Evolutionary conservation across 2,888 invertebrate species (phyloP).

Genomic region (Ligdia adustata): DNA sequence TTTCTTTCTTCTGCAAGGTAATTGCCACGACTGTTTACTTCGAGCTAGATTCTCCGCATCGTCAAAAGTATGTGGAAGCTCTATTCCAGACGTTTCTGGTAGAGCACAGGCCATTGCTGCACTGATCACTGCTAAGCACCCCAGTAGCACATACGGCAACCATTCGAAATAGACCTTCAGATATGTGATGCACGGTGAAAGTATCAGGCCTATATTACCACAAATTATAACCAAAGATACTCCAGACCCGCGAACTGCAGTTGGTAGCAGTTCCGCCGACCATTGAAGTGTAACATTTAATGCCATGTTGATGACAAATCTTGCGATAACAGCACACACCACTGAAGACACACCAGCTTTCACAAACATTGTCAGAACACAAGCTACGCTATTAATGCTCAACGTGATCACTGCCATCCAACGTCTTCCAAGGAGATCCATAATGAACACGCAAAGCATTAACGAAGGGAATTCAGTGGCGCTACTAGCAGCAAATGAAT

Average conservation of each 20-base stretch:
- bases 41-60: slow-evolving; percentile 58
- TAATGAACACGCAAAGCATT: slow-evolving; percentile 51
- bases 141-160: slow-evolving; percentile 60
- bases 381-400: slow-evolving; percentile 47
- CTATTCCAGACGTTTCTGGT: slow-evolving; percentile 64
- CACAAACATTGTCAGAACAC: slow-evolving; percentile 50
- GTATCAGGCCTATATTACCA: slow-evolving; percentile 51
- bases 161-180: slow-evolving; percentile 53
- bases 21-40: slow-evolving; percentile 52
- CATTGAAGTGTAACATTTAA: slow-evolving; percentile 53
- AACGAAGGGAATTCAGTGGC: slow-evolving; percentile 60
- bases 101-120: slow-evolving; percentile 48
- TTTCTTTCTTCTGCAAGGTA: too few species aligned
- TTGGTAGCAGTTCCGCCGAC: slow-evolving; percentile 58
- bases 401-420: slow-evolving; percentile 52
- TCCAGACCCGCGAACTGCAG: slow-evolving; percentile 57
- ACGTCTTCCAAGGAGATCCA: slow-evolving; percentile 59
- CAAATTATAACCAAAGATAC: slow-evolving; percentile 54
- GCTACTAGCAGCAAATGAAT: slow-evolving; percentile 57
- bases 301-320: slow-evolving; percentile 59
- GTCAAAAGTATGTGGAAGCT: slow-evolving; percentile 69
- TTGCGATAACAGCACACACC: slow-evolving; percentile 53
- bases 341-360: slow-evolving; percentile 48
- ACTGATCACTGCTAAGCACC: slow-evolving; percentile 43
- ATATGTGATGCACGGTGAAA: slow-evolving; percentile 63